Evolutionary conservation across 2,113 vertebrate species (phyloP).

Genomic region (Phrynocephalus versicolor): DNA sequence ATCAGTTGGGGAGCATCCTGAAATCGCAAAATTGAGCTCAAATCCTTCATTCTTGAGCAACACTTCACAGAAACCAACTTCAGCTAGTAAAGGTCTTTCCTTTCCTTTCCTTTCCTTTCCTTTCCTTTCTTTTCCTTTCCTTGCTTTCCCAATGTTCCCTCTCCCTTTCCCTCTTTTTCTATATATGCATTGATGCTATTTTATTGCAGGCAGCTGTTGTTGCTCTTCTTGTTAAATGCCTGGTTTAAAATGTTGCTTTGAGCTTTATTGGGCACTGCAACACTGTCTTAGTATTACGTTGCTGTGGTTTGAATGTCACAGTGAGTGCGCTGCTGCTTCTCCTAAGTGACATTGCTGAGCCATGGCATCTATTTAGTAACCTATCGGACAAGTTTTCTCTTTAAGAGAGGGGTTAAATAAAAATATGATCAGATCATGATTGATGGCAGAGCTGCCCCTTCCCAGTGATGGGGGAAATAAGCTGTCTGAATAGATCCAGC

Average conservation of each 20-base stretch:
- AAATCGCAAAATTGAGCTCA: background rate
- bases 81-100: background rate
- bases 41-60: background rate
- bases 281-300: constrained; percentile 37
- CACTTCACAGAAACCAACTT: background rate
- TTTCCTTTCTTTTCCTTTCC: background rate
- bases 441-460: constrained; percentile 62
- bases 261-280: constrained; percentile 39
- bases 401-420: constrained; percentile 44
- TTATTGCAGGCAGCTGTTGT: constrained; percentile 9
- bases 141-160: constrained; percentile 13
- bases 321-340: constrained; percentile 38
- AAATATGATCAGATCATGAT: constrained; percentile 63
- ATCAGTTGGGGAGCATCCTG: background rate
- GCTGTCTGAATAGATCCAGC: constrained; percentile 54
- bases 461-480: constrained; percentile 60
- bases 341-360: constrained; percentile 50
- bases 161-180: background rate
- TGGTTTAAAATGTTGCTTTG: constrained; percentile 44
- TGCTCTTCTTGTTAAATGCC: constrained; percentile 39
- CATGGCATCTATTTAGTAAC: constrained; percentile 47
- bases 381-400: constrained; percentile 58
- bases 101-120: background rate
- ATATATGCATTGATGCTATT: constrained; percentile 32
- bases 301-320: constrained; percentile 49